Percentiles rank a stretch among this genome's conserved stretches.
phyloP scores from a whole-genome alignment of 2,888 invertebrate species.

The Ochropleura plecta region DNA sequence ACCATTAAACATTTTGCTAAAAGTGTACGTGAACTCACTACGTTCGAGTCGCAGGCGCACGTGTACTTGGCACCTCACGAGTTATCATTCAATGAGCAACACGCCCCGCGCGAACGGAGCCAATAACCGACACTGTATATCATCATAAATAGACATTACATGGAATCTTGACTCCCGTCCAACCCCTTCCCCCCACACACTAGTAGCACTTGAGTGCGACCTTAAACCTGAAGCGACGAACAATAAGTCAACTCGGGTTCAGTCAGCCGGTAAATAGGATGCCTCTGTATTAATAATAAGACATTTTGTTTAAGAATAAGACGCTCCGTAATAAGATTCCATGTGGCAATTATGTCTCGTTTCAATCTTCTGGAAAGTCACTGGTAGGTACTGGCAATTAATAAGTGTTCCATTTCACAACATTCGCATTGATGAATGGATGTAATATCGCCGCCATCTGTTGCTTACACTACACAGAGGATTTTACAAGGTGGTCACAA shows the following conservation, averaged over 20 bases:
- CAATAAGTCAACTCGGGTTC: slow-evolving; percentile 4
- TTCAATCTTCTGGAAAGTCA: slow-evolving; percentile 6
- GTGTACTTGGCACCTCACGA: slow-evolving; percentile 53
- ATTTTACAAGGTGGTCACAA: no score
- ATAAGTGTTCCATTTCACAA: slow-evolving; percentile 15
- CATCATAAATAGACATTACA: slow-evolving; percentile 52
- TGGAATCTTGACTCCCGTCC: slow-evolving; percentile 71
- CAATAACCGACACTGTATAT: slow-evolving; percentile 39
- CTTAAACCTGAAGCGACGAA: slow-evolving; percentile 23
- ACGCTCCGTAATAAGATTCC: slow-evolving; percentile 14
- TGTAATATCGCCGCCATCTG: not conserved
- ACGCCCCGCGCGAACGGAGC: slow-evolving; percentile 38
- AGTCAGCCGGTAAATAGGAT: not conserved
- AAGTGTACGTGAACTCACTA: slow-evolving; percentile 32
- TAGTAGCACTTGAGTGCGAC: slow-evolving; percentile 12
- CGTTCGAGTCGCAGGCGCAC: slow-evolving; percentile 32
- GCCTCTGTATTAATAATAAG: slow-evolving; percentile 9
- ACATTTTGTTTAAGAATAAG: slow-evolving; percentile 29
- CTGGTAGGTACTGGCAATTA: not conserved
- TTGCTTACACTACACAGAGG: not conserved
- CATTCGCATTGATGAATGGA: not conserved
- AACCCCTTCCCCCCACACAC: slow-evolving; percentile 43
- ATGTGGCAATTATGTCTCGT: slow-evolving; percentile 21
- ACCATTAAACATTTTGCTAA: slow-evolving; percentile 29
- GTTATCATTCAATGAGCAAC: slow-evolving; percentile 42